Evolutionary conservation across 2,113 vertebrate genomes (phyloP).

Genomic region (Channa argus): DNA sequence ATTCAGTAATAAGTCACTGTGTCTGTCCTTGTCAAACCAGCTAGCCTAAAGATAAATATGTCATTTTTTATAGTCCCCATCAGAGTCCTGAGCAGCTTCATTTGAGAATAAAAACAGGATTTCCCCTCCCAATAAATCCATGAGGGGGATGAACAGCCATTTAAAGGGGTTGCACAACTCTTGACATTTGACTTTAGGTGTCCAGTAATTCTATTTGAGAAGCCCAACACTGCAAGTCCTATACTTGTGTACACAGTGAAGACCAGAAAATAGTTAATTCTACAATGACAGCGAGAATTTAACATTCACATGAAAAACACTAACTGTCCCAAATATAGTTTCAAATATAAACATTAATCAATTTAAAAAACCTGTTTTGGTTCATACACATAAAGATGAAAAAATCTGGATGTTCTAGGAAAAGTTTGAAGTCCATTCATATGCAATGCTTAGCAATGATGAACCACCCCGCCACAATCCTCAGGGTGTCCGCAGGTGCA

Average conservation of each 20-base stretch:
- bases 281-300: background rate
- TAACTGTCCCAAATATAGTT: background rate
- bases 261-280: slow-evolving; percentile 13
- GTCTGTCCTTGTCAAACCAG: slow-evolving; percentile 82
- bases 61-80: slow-evolving; percentile 79
- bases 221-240: slow-evolving; percentile 34
- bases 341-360: background rate
- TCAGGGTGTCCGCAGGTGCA: slow-evolving; percentile 71
- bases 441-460: slow-evolving; percentile 65
- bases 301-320: no score
- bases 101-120: slow-evolving; percentile 83
- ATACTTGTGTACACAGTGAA: slow-evolving; percentile 18
- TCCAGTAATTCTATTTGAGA: slow-evolving; percentile 72
- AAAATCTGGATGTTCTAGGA: slow-evolving; percentile 24
- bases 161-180: slow-evolving; percentile 75
- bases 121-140: slow-evolving; percentile 78
- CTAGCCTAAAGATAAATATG: slow-evolving; percentile 81
- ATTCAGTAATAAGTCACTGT: slow-evolving; percentile 76
- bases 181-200: slow-evolving; percentile 78
- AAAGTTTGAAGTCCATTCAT: slow-evolving; percentile 52
- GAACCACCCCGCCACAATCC: slow-evolving; percentile 65
- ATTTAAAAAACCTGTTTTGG: background rate
- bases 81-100: slow-evolving; percentile 79
- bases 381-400: slow-evolving; percentile 7
- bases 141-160: slow-evolving; percentile 79